These are phyloP conservation scores for Mystacides longicornis DNA, from an alignment of 2,888 invertebrate species.

Conservation along the genomic window DNA sequence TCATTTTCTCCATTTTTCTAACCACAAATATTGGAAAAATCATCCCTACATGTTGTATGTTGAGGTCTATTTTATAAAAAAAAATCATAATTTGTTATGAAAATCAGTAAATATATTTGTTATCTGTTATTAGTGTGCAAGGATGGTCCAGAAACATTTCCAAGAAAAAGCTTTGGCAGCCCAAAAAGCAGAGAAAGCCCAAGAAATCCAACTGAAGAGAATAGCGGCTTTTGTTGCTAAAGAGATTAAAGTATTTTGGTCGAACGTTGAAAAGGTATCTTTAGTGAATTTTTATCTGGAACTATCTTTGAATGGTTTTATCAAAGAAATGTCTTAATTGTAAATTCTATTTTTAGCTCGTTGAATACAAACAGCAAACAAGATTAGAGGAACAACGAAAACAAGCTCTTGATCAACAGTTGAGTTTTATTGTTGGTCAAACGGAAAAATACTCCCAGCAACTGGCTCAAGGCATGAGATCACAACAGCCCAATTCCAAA, in stretches of 20 bases:
- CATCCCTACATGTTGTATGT: no score
- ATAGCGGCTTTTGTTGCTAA: conserved; percentile 88
- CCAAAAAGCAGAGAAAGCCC: conserved; percentile 85
- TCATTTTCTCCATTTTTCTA: no score
- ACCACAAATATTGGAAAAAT: no score
- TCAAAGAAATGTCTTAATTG: conserved; percentile 4
- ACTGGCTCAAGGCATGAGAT: conserved; percentile 74
- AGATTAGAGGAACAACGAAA: conserved; percentile 91
- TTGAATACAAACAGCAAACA: conserved; percentile 89
- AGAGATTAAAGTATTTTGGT: conserved; percentile 92
- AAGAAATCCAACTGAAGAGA: conserved; percentile 75
- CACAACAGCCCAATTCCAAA: conserved; percentile 14
- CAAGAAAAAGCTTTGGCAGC: conserved; percentile 86
- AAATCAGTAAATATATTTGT: no score
- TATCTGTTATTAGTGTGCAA: conserved; percentile 55
- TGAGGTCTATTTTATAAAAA: no score
- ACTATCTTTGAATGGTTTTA: not conserved
- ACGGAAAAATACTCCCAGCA: conserved; percentile 95
- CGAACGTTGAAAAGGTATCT: conserved; percentile 83
- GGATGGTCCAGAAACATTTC: conserved; percentile 86
- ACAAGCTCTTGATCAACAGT: conserved; percentile 90
- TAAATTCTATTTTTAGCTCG: conserved; percentile 54
- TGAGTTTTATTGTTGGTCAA: conserved; percentile 96
- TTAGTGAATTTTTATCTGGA: not conserved
- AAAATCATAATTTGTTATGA: no score